phyloP scores from a whole-genome alignment of 1,140 invertebrate species.

The Nilaparvata lugens region DNA sequence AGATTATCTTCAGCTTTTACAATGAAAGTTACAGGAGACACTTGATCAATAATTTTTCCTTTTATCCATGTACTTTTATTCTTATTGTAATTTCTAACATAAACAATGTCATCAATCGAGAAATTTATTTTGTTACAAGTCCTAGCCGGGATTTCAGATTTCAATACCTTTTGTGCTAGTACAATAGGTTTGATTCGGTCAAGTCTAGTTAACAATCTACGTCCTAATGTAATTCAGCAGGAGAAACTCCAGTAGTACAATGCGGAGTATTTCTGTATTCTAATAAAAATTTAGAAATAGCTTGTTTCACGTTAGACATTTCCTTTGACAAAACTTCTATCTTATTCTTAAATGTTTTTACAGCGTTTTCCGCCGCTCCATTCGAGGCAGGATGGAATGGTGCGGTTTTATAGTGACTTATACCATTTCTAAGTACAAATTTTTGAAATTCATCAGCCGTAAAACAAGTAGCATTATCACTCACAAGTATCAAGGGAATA shows the following conservation, averaged over 20 bases:
- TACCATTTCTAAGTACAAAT: constrained; percentile 22
- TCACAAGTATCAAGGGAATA: constrained; percentile 22
- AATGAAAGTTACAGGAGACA: too few relatives aligned
- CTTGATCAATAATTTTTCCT: too few relatives aligned
- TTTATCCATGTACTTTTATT: too few relatives aligned
- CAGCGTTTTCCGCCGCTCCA: constrained; percentile 27
- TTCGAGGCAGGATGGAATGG: constrained; percentile 28
- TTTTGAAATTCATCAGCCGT: constrained; percentile 22
- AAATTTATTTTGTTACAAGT: too few relatives aligned
- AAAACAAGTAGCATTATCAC: constrained; percentile 28
- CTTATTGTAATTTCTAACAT: too few relatives aligned
- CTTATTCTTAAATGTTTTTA: constrained; percentile 17
- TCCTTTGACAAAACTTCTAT: constrained; percentile 16
- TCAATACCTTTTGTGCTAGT: too few relatives aligned
- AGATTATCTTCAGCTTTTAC: too few relatives aligned
- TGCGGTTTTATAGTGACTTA: constrained; percentile 21
- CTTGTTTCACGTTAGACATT: constrained; percentile 5
- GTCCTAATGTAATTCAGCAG: neutral
- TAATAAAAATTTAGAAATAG: constrained; percentile 3
- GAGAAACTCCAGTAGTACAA: neutral
- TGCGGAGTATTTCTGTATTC: constrained; percentile 5
- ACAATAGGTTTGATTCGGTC: too few relatives aligned
- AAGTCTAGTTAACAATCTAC: too few relatives aligned
- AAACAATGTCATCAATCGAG: too few relatives aligned
- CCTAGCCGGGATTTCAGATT: too few relatives aligned